These are phyloP conservation scores for Eilema griseolum DNA, from an alignment of 2,888 invertebrate species.

Conservation along the genomic window DNA sequence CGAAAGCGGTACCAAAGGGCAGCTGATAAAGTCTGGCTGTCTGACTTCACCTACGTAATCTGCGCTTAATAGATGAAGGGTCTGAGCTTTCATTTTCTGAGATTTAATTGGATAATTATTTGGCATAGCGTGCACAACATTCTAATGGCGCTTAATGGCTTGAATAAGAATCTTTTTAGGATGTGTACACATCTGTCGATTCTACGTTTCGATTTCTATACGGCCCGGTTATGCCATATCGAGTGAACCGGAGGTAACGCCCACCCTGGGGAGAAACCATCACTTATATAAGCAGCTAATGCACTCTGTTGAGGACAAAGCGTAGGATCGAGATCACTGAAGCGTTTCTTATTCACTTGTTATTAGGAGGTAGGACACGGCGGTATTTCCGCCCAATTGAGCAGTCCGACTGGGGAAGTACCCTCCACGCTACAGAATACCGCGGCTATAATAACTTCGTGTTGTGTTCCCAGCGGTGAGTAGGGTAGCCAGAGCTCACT, in stretches of 20 bases:
- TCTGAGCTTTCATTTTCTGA: constrained; percentile 36
- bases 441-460: too few species aligned
- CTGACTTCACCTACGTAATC: constrained; percentile 28
- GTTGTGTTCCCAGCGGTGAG: too few species aligned
- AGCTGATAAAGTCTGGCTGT: constrained; percentile 39
- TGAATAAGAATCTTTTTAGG: background rate
- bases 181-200: too few species aligned
- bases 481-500: too few species aligned
- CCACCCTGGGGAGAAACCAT: background rate
- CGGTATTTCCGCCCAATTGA: too few species aligned
- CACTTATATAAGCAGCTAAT: too few species aligned
- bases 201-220: background rate
- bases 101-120: constrained; percentile 8
- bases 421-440: too few species aligned
- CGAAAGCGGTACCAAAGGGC: constrained; percentile 45
- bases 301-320: too few species aligned
- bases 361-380: too few species aligned
- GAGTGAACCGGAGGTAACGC: background rate
- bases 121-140: background rate
- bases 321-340: background rate
- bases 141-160: background rate
- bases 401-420: too few species aligned
- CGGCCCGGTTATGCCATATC: background rate
- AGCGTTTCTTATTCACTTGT: too few species aligned
- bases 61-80: constrained; percentile 27